phyloP scores from a whole-genome alignment of 2,888 invertebrate genomes.

The Leucophenga maculata region DNA sequence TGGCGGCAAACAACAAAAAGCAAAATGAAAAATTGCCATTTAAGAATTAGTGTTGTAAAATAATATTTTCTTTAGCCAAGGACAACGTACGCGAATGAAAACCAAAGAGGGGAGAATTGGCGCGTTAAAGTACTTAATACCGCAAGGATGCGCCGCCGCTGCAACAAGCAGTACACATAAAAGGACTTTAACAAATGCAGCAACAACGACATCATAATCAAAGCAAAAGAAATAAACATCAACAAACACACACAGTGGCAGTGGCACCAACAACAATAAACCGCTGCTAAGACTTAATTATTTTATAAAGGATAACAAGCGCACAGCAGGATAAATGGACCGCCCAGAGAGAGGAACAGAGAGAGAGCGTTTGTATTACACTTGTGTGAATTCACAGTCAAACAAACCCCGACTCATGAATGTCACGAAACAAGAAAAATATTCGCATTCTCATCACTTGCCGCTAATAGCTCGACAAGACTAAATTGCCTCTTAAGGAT shows the following conservation, averaged over 20 bases:
- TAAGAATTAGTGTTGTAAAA: constrained; percentile 23
- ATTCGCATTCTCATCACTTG: not conserved
- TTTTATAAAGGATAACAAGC: constrained; percentile 57
- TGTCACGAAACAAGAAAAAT: not conserved
- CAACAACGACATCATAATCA: constrained; percentile 47
- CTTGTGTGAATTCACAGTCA: constrained; percentile 28
- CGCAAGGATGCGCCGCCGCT: constrained; percentile 51
- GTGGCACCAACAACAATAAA: constrained; percentile 40
- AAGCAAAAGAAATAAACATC: constrained; percentile 35
- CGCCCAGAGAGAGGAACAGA: constrained; percentile 47
- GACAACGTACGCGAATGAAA: not conserved
- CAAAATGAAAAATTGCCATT: constrained; percentile 13
- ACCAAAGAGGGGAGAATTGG: constrained; percentile 31
- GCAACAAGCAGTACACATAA: constrained; percentile 25
- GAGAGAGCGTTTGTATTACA: constrained; percentile 39
- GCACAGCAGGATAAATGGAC: constrained; percentile 43
- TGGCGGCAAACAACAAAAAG: constrained; percentile 13
- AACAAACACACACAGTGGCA: constrained; percentile 21
- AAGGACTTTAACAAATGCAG: constrained; percentile 42
- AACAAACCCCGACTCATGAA: not conserved
- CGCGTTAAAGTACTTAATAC: constrained; percentile 65
- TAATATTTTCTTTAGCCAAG: constrained; percentile 21
- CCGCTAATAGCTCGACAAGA: constrained; percentile 15
- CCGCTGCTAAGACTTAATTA: constrained; percentile 61
- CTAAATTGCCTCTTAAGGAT: constrained; percentile 59